Evolutionary conservation across 2,113 vertebrate genomes (phyloP), one percentile per base, ranked within the genome.

Genomic region (Phaetusa simplex): DNA sequence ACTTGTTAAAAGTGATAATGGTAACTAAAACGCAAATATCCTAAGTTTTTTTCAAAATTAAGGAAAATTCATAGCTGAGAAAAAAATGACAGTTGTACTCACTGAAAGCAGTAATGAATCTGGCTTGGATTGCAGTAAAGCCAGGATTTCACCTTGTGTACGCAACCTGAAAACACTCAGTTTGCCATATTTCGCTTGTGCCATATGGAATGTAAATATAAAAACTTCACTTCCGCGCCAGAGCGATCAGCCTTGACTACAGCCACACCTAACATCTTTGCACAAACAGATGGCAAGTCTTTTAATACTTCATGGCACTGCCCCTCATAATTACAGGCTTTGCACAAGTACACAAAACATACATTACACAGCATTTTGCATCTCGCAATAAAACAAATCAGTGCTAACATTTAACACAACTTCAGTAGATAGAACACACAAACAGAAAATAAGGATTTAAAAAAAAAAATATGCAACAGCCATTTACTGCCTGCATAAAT

Each of bases 241-340:
- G 73, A 92, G 79, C 65, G 38, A 67, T 87, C 86, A 88, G 79
- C 85, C 93, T 77, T 83, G 67, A 90, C 90, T 90, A 5, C 21
- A 92, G 74, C 74, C 96, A 88, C 95, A 93, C 88, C 88, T 92
- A 88, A 77, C 62, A 38, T 82, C 92, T 93, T 73, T 73, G 53
- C 85, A 87, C 66, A 76, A 79, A 82, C 95, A 97, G 93, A 96
- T 93, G 96, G 90, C 40, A 76, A 88, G 36, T 64, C 82, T 94
- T 85, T 80, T 88, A 88, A 88, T 94, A 96, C 94, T 93, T 80
- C 92, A 90, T 88, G 88, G 78, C 90, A 16, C 72, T 97, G 85
- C 79, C 92, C 93, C 62, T 95, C 38, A 9, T 86, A 86, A 88
- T 62, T 90, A 26, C 71, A 85, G 70, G 58, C 50, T 94, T 92